phyloP scores from a whole-genome alignment of 2,113 vertebrate genomes.

The Psophia crepitans region DNA sequence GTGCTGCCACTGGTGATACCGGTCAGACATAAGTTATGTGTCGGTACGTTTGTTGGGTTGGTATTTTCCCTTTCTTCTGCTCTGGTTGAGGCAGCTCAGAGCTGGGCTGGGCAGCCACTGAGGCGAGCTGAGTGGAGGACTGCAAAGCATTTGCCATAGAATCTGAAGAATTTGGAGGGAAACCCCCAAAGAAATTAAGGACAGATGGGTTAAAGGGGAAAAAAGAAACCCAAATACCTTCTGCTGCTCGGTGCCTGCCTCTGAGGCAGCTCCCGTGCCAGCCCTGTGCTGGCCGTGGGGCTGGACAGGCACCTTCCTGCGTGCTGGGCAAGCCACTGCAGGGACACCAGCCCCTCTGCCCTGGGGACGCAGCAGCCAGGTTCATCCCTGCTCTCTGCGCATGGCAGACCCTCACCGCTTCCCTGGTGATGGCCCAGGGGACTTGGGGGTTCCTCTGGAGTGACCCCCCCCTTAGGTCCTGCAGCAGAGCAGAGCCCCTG shows the following conservation, averaged over 20 bases:
- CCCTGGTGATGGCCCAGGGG: not conserved
- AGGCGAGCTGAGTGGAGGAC: not conserved
- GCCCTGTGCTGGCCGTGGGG: not conserved
- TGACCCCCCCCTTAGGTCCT: not conserved
- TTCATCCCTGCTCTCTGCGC: not conserved
- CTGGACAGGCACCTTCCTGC: not conserved
- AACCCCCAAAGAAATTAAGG: conserved; percentile 67
- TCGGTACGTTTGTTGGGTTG: not conserved
- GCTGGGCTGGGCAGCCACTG: not conserved
- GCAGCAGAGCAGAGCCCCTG: rapidly evolving
- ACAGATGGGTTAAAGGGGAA: conserved; percentile 45
- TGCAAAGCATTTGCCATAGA: conserved; percentile 53
- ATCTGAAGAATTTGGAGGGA: conserved; percentile 61
- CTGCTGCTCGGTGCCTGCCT: not conserved
- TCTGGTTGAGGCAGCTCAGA: not conserved
- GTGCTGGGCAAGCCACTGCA: rapidly evolving
- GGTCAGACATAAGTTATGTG: rapidly evolving
- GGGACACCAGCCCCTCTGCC: not conserved
- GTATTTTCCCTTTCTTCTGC: not conserved
- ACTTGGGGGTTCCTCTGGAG: not conserved
- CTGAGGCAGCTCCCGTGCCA: rapidly evolving
- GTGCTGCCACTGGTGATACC: not conserved
- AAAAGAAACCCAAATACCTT: conserved; percentile 4
- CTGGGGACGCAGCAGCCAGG: not conserved
- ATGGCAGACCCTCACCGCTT: rapidly evolving